Percentiles rank a stretch among this genome's conserved stretches.
These are phyloP conservation scores for Chrysodeixis includens DNA, from an alignment of 2,888 invertebrate genomes.

Conservation along the genomic window DNA sequence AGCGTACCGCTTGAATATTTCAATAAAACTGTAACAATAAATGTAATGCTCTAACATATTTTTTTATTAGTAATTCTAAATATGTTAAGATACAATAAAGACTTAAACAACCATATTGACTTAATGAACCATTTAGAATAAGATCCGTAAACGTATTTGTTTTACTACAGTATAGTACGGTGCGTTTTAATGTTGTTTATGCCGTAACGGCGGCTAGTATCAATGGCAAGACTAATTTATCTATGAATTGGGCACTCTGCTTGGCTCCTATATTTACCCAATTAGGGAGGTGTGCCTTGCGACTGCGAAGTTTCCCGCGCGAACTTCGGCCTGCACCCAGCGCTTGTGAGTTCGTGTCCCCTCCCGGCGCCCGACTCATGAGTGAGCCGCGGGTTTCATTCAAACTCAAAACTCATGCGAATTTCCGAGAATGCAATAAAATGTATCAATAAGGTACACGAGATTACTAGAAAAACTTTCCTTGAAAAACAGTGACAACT, in stretches of 20 bases:
- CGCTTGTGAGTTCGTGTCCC: conserved; percentile 71
- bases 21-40: neutral
- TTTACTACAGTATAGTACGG: neutral
- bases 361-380: conserved; percentile 33
- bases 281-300: conserved; percentile 81
- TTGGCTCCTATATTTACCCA: conserved; percentile 78
- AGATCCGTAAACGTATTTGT: neutral
- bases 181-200: neutral
- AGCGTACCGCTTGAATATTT: neutral
- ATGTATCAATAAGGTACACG: too few relatives aligned
- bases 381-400: conserved; percentile 18
- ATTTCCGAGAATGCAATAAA: too few relatives aligned
- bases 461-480: too few relatives aligned
- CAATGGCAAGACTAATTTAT: conserved; percentile 60
- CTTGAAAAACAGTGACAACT: too few relatives aligned
- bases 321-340: conserved; percentile 74
- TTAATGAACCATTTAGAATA: too few relatives aligned
- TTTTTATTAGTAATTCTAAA: neutral
- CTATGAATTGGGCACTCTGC: conserved; percentile 67
- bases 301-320: conserved; percentile 73
- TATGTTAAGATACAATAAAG: too few relatives aligned
- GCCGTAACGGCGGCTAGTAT: conserved; percentile 29
- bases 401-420: neutral
- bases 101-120: too few relatives aligned
- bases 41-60: neutral